Evolutionary conservation across 1,140 invertebrate species (phyloP).

Genomic region (Mizuhopecten yessoensis): DNA sequence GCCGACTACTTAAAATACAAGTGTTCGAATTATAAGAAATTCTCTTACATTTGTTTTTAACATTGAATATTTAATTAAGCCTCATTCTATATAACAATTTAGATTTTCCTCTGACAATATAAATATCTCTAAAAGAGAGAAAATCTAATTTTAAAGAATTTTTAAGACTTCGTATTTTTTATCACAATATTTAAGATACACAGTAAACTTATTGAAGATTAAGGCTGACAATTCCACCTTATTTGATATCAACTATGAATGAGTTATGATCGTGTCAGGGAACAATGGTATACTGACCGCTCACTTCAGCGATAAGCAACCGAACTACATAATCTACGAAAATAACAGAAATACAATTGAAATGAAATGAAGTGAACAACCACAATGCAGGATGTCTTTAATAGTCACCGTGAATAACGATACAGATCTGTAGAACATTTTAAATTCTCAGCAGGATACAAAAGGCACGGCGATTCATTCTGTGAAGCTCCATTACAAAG

Average conservation of each 20-base stretch:
- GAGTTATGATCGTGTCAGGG: not conserved
- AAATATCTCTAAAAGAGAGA: too few species aligned
- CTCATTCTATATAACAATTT: too few species aligned
- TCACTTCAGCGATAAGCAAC: not conserved
- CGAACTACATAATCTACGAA: not conserved
- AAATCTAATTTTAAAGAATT: too few species aligned
- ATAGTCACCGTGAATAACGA: not conserved
- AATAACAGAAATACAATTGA: not conserved
- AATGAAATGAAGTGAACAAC: not conserved
- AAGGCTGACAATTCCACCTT: not conserved
- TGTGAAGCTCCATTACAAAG: not conserved
- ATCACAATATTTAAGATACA: too few species aligned
- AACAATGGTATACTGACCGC: not conserved
- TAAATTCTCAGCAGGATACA: not conserved
- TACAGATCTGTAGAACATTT: not conserved
- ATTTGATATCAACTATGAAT: too few species aligned
- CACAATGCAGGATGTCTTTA: not conserved
- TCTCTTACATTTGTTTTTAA: too few species aligned
- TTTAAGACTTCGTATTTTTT: too few species aligned
- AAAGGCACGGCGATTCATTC: slow-evolving; percentile 23
- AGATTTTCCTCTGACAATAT: too few species aligned
- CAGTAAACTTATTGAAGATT: too few species aligned
- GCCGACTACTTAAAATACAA: too few species aligned
- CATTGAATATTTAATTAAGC: too few species aligned
- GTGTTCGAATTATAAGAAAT: too few species aligned